phyloP scores from a whole-genome alignment of 2,113 vertebrate species.

The Emydocephalus ijimae region DNA sequence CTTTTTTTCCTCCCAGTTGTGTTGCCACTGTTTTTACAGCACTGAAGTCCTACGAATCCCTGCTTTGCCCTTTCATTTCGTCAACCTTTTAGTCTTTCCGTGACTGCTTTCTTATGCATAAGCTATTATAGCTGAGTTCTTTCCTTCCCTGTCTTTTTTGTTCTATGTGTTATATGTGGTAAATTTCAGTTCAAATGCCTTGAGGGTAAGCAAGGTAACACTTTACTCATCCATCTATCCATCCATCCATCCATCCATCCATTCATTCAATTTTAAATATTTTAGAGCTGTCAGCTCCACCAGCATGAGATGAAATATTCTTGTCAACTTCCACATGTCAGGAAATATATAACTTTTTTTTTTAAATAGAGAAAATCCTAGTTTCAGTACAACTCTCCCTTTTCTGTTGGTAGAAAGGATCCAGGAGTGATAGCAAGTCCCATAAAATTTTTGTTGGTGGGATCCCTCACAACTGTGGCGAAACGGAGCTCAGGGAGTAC shows the following conservation, averaged over 20 bases:
- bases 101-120: neutral
- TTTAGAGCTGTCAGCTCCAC: neutral
- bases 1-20: neutral
- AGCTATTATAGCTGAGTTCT: neutral
- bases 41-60: neutral
- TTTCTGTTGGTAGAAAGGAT: conserved; percentile 88
- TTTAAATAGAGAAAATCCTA: neutral
- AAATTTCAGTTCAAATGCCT: neutral
- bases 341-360: neutral
- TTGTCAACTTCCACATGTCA: neutral
- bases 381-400: conserved; percentile 37
- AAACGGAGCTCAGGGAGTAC: conserved; percentile 99
- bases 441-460: conserved; percentile 99
- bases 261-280: neutral
- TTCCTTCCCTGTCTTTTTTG: neutral
- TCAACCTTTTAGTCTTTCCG: neutral
- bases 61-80: neutral
- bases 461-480: conserved; percentile 99
- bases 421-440: conserved; percentile 96
- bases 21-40: neutral
- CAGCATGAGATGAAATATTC: neutral
- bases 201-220: neutral
- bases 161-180: neutral
- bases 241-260: neutral
- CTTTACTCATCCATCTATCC: neutral